These are phyloP conservation scores for Phyllotis vaccarum DNA, from an alignment of 2,797 vertebrate genomes.

Conservation along the genomic window DNA sequence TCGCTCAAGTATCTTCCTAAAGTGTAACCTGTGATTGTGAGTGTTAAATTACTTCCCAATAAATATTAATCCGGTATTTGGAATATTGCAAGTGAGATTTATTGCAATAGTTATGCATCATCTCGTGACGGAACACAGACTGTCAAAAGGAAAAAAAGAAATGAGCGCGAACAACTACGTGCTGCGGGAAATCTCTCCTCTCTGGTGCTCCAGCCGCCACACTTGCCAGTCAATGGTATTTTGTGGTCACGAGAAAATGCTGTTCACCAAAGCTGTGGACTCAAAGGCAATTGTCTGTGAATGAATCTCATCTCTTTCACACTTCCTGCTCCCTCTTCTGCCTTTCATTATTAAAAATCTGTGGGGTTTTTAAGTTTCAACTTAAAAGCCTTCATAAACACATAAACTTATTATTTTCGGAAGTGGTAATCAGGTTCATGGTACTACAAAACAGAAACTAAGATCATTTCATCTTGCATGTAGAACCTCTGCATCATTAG, in stretches of 20 bases:
- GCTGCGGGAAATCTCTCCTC: background rate
- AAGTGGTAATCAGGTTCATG: background rate
- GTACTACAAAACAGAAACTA: background rate
- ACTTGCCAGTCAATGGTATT: background rate
- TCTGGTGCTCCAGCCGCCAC: background rate
- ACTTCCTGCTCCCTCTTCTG: background rate
- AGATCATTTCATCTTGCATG: background rate
- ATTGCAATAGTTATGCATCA: too few relatives aligned
- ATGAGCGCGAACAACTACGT: background rate
- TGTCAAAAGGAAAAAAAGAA: background rate
- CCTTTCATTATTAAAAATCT: background rate
- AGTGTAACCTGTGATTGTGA: too few relatives aligned
- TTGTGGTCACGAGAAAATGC: background rate
- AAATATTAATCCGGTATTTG: too few relatives aligned
- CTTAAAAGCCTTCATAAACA: background rate
- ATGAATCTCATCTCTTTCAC: background rate
- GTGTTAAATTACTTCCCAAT: too few relatives aligned
- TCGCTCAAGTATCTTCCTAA: too few relatives aligned
- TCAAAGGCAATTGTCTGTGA: background rate
- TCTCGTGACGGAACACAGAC: background rate
- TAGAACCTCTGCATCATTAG: too few relatives aligned
- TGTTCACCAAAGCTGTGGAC: background rate
- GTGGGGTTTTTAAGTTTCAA: background rate
- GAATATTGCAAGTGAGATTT: too few relatives aligned
- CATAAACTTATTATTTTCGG: background rate